Evolutionary conservation across 1,140 invertebrate species (phyloP), one percentile per base, ranked within the genome.

Genomic region (Carposina sasakii): DNA sequence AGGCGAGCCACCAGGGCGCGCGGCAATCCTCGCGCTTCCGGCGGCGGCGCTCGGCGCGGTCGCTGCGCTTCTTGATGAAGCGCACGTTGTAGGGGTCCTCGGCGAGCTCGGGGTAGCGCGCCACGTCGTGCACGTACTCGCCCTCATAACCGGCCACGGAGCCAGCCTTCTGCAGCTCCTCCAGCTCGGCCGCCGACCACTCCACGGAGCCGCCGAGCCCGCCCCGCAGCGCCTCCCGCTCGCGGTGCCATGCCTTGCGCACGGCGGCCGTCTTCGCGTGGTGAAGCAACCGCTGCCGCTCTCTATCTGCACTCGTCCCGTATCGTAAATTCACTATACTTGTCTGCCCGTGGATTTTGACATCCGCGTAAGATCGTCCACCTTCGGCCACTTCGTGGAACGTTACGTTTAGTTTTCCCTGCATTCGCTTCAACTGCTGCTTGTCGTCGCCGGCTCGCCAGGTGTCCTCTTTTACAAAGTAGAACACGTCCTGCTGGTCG

Each of bases 41-140:
- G 49, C 90, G 78, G 53, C 89, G 87, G 49, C 89, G 89, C 67
- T 89, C 90, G 20, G 88, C 86, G 52, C 88, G 85, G 48, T 89
- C 89, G 1, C 86, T 76, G 53, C 90, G 89, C 72, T 94, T 94
- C 81, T 95, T 96, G 9, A 93, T 88, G 70, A 97, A 96, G 59
- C 92, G 90, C 43, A 99, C 91, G 85, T 98, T 98, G 82, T 94
- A 97, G 1, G 96, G 96, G 86, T 98, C 97, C 83, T 98, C 96
- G 10, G 96, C 94, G 10, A 98, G 87, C 72, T 98, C 94, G 0
- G 96, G 96, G 86, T 96, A 98, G 13, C 91, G 85, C 59, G 92
- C 90, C 13, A 96, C 91, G 67, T 96, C 94, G 75, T 97, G 94
- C 49, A 96, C 92, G 85, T 97, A 97, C 64, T 96, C 92, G 39